These are phyloP conservation scores for Smutsia gigantea DNA, from an alignment of 2,797 vertebrate genomes.

Conservation along the genomic window DNA sequence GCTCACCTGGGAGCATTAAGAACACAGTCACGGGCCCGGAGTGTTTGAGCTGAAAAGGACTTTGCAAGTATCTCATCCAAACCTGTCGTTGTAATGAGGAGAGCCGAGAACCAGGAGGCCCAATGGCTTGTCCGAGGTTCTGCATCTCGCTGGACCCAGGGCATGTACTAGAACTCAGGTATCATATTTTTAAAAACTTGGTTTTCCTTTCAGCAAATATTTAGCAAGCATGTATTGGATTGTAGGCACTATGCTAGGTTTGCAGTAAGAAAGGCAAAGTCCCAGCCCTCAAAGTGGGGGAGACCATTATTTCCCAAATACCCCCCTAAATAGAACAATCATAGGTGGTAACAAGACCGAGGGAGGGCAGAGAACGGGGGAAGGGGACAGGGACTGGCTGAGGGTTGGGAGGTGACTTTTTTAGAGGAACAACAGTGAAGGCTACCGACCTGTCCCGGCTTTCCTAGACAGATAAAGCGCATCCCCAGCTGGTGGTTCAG, in stretches of 20 bases:
- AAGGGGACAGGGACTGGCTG: not conserved
- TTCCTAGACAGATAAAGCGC: not conserved
- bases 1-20: not conserved
- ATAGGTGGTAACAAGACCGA: not conserved
- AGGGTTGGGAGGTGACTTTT: not conserved
- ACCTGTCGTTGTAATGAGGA: not conserved
- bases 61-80: not conserved
- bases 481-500: not conserved
- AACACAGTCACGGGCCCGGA: not conserved
- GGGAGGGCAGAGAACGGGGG: not conserved
- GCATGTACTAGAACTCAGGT: not conserved
- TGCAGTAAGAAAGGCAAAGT: not conserved
- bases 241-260: not conserved
- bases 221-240: not conserved
- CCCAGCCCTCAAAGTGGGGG: not conserved
- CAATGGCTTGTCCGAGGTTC: not conserved
- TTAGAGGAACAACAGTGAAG: not conserved
- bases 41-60: not conserved
- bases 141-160: not conserved
- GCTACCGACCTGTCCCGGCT: not conserved
- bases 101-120: not conserved
- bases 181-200: not conserved
- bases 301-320: not conserved
- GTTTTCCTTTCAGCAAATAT: conserved; percentile 30
- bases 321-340: not conserved